Evolutionary conservation across 2,113 vertebrate species (phyloP).

Genomic region (Caranx ignobilis): DNA sequence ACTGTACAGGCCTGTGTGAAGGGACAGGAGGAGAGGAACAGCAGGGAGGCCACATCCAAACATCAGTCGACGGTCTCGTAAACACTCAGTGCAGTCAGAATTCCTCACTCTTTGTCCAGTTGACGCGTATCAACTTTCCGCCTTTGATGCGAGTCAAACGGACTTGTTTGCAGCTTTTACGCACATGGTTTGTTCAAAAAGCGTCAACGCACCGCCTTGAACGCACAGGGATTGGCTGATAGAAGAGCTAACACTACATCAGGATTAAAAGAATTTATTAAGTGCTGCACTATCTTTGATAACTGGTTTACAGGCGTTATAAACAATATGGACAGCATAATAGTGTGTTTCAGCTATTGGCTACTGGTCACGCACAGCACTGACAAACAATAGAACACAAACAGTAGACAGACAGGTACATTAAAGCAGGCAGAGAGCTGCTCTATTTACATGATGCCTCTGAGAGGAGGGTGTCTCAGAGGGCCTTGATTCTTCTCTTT

Average conservation of each 20-base stretch:
- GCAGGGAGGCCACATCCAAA: slow-evolving; percentile 11
- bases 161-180: slow-evolving; percentile 19
- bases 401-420: slow-evolving; percentile 67
- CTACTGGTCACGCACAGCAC: slow-evolving; percentile 70
- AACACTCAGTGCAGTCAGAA: slow-evolving; percentile 18
- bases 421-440: slow-evolving; percentile 67
- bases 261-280: slow-evolving; percentile 77
- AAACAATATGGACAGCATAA: slow-evolving; percentile 71
- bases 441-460: slow-evolving; percentile 74
- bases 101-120: slow-evolving; percentile 8
- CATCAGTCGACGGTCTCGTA: slow-evolving; percentile 41
- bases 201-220: background rate
- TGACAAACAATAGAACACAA: slow-evolving; percentile 52
- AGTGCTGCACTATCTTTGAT: slow-evolving; percentile 65
- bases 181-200: background rate
- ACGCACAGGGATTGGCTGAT: background rate
- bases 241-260: slow-evolving; percentile 14
- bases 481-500: slow-evolving; percentile 48
- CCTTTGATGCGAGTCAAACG: background rate
- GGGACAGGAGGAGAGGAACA: background rate
- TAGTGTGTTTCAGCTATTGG: slow-evolving; percentile 51
- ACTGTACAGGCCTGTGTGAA: background rate
- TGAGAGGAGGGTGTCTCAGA: slow-evolving; percentile 36
- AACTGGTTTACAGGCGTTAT: slow-evolving; percentile 76
- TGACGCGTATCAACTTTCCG: slow-evolving; percentile 14